Conservation (phyloP, 2,888 invertebrate species). For the Exocentrus adspersus region DNA sequence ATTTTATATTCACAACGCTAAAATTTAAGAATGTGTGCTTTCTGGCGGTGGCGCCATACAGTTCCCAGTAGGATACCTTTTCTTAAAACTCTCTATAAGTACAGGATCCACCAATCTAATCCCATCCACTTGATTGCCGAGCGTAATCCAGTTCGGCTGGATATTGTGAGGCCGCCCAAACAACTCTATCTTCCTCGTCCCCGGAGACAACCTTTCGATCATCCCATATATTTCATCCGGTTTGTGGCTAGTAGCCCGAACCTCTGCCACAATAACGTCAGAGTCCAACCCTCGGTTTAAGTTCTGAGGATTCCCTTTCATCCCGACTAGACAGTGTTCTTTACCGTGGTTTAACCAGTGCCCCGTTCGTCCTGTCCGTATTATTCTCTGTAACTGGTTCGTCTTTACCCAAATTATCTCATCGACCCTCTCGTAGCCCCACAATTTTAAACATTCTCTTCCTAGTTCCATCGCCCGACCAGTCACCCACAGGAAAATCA, state of each 20-base stretch:
- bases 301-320: slow-evolving; percentile 93
- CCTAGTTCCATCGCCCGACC: slow-evolving; percentile 97
- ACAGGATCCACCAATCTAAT: slow-evolving; percentile 93
- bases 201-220: slow-evolving; percentile 95
- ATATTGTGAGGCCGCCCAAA: slow-evolving; percentile 98
- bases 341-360: slow-evolving; percentile 99
- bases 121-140: slow-evolving; percentile 97
- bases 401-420: slow-evolving; percentile 99
- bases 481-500: slow-evolving; percentile 98
- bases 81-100: slow-evolving; percentile 87
- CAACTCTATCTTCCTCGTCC: slow-evolving; percentile 95
- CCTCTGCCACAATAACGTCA: slow-evolving; percentile 98
- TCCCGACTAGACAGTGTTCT: slow-evolving; percentile 96
- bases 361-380: slow-evolving; percentile 95
- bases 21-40: slow-evolving; percentile 50
- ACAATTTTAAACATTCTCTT: slow-evolving; percentile 92
- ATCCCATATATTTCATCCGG: slow-evolving; percentile 99
- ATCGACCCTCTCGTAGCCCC: slow-evolving; percentile 97
- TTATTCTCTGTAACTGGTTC: slow-evolving; percentile 96
- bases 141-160: slow-evolving; percentile 97
- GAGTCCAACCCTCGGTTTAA: slow-evolving; percentile 94
- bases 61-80: slow-evolving; percentile 92
- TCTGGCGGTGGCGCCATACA: slow-evolving; percentile 66
- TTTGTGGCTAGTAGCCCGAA: slow-evolving; percentile 96
- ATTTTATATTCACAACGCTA: neutral